Conservation (phyloP, 2,797 vertebrate species). For the Danio choprae region DNA sequence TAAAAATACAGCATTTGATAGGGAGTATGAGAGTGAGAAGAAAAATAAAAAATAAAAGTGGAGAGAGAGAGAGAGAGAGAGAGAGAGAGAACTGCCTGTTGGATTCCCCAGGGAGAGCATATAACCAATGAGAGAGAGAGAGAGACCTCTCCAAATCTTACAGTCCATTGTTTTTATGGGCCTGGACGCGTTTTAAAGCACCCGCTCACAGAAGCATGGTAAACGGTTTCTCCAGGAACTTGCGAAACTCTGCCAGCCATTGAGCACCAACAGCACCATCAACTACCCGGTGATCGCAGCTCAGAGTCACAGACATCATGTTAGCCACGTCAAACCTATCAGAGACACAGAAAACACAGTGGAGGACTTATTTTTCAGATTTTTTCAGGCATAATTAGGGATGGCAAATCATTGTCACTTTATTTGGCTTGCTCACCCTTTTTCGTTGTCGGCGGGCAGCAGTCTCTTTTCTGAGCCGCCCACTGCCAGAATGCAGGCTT, state of each 20-base stretch:
- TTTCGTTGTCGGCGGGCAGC: conserved; percentile 94
- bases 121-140: conserved; percentile 44
- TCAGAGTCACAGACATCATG: conserved; percentile 96
- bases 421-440: conserved; percentile 77
- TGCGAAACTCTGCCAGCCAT: conserved; percentile 97
- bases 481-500: conserved; percentile 95
- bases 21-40: too few species aligned
- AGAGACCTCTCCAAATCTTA: conserved; percentile 42
- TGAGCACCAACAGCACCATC: conserved; percentile 96
- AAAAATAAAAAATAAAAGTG: too few species aligned
- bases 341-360: not conserved
- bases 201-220: conserved; percentile 91
- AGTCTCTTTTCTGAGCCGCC: conserved; percentile 91
- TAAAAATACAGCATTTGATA: too few species aligned
- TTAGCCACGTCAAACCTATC: conserved; percentile 91
- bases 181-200: not conserved
- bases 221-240: conserved; percentile 92
- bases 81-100: conserved; percentile 11
- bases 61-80: too few species aligned
- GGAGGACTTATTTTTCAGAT: not conserved
- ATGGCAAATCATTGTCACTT: not conserved
- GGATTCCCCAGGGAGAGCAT: conserved; percentile 12
- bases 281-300: conserved; percentile 96
- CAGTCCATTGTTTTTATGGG: conserved; percentile 38
- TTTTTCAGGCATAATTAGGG: not conserved